Evolutionary conservation across 2,797 vertebrate species (phyloP), one percentile per base, ranked within the genome.

Genomic region (Taenioides sp.): DNA sequence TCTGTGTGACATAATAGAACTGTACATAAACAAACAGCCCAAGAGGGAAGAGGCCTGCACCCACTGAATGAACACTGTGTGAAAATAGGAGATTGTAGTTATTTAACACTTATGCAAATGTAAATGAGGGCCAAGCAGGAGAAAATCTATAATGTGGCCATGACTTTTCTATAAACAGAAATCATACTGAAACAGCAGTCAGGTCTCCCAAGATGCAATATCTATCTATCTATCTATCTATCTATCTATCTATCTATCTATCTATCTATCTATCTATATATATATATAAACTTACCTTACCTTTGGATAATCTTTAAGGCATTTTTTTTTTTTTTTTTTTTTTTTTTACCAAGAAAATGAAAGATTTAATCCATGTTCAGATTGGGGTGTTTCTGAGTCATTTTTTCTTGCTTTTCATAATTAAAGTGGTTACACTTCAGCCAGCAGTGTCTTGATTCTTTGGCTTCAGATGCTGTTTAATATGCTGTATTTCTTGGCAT

Each of bases 1-100:
- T 92, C 88, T 89, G 79, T 88, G 87, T 88, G 86, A 88, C 90
- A 92, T 90, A 92, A 93, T 89, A 90, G 91, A 90, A 92, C 90
- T 92, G 91, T 91, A 93, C 87, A 91, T 88, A 92, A 93, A 92
- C 90, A 93, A 60, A 90, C 89, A 71, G 84, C 73, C 81, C 82
- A 86, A 90, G 87, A 88, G 85, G 90, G 85, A 86, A 91, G 81
- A 49, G 79, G 79, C 25, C 61, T 79, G 82, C 82, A 18, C 7
- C 60, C 81, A 65, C 78, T 80, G 79, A 75, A 82, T 82, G 80
- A 80, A 84, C 83, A 80, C 78, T 84, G 84, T 87, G 86, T 86
- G 87, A 91, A 90, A 84, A 76, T 70, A 75, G 75, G 77, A 59
- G 62, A 77, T 78, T 58, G 0, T 76, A 84, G 89, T 83, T 80